Conservation (phyloP, 2,113 vertebrate species). For the Chrysochloris asiatica region DNA sequence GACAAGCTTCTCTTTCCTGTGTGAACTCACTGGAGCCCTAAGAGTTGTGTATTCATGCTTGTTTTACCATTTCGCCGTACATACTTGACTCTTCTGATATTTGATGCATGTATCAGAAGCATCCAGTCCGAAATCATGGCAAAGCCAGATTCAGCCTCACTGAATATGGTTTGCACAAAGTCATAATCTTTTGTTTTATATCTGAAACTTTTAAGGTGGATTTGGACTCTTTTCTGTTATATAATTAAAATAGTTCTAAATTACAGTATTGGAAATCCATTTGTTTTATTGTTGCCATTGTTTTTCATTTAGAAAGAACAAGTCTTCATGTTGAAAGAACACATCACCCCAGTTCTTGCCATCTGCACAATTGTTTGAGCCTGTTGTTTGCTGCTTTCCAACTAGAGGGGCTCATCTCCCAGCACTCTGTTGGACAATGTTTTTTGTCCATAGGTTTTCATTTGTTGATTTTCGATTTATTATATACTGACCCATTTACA, state of each 20-base stretch:
- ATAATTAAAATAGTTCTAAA: slow-evolving; percentile 2
- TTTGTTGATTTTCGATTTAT: not conserved
- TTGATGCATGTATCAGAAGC: not conserved
- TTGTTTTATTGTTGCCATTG: slow-evolving; percentile 5
- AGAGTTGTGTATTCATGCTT: not conserved
- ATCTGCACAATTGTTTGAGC: not conserved
- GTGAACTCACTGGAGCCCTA: not conserved
- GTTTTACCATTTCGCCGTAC: slow-evolving; percentile 12
- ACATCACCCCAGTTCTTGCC: not conserved
- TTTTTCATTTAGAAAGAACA: too few relatives aligned
- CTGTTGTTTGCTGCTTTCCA: not conserved
- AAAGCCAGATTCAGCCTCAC: not conserved
- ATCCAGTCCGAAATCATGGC: not conserved
- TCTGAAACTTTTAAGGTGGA: not conserved
- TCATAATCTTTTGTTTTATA: not conserved
- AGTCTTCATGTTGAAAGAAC: not conserved
- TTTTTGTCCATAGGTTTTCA: not conserved
- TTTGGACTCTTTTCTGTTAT: slow-evolving; percentile 6
- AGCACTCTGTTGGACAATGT: not conserved
- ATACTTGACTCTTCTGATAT: not conserved
- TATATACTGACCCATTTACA: not conserved
- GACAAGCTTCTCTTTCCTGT: not conserved
- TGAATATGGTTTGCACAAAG: not conserved
- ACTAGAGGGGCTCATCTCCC: not conserved
- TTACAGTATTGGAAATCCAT: not conserved